These are phyloP conservation scores for Stichodactyla mertensii DNA, from an alignment of 64 coral and sea anemone species.

Conservation along the genomic window DNA sequence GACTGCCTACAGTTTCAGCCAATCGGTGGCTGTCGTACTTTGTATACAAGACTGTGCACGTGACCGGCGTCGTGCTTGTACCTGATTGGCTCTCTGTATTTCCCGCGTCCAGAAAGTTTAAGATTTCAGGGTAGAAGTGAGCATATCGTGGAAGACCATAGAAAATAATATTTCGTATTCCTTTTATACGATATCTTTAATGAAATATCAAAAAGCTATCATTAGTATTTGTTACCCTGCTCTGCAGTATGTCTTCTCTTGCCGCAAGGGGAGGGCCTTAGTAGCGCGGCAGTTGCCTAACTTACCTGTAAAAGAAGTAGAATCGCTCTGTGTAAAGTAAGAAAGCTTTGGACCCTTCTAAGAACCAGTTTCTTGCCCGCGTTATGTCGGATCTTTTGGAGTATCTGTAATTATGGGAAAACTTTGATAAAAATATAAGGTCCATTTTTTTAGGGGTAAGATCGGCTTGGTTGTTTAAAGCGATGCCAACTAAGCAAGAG, in stretches of 20 bases:
- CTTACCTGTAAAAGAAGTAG: constrained; percentile 96
- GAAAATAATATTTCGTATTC: constrained; percentile 90
- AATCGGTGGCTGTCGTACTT: constrained; percentile 67
- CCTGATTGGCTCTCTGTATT: background rate
- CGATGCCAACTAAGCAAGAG: no score
- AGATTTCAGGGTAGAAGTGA: constrained; percentile 84
- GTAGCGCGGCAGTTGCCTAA: background rate
- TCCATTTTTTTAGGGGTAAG: background rate
- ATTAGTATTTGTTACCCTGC: no score
- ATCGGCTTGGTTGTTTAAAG: no score
- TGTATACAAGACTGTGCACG: constrained; percentile 71
- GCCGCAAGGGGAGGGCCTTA: background rate
- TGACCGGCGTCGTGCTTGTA: constrained; percentile 35
- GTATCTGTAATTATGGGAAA: constrained; percentile 48
- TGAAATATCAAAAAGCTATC: background rate
- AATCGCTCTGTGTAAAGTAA: constrained; percentile 91
- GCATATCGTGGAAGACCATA: constrained; percentile 89
- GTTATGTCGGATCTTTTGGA: constrained; percentile 67
- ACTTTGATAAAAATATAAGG: background rate
- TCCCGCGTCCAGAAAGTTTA: constrained; percentile 76
- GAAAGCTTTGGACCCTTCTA: constrained; percentile 55
- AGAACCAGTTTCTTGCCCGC: constrained; percentile 62
- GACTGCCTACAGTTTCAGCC: constrained; percentile 59
- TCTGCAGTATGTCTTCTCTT: no score
- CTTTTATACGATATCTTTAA: constrained; percentile 79